These are phyloP conservation scores for Microcebus jonahi DNA, from an alignment of 2,113 vertebrate genomes.

Conservation along the genomic window DNA sequence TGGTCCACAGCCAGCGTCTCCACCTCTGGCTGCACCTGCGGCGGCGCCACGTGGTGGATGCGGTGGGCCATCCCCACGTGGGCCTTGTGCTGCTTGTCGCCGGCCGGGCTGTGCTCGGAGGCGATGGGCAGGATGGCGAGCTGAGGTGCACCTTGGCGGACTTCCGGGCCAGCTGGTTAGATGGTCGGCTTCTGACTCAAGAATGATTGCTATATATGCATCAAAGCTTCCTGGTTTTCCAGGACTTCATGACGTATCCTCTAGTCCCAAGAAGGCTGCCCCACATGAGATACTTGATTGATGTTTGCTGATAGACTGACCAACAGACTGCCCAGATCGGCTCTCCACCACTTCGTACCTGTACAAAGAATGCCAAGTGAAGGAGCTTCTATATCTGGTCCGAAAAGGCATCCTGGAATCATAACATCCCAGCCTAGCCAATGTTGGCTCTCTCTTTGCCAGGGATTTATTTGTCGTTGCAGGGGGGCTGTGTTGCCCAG, in stretches of 20 bases:
- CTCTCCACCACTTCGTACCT: background rate
- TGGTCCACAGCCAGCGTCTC: constrained; percentile 96
- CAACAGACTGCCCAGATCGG: background rate
- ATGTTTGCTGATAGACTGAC: background rate
- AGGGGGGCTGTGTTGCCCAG: background rate
- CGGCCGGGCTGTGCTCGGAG: constrained; percentile 89
- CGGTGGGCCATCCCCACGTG: constrained; percentile 96
- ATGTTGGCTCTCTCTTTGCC: constrained; percentile 9
- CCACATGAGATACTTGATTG: background rate
- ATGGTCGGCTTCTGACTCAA: background rate
- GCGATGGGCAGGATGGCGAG: constrained; percentile 94
- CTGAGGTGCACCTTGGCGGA: constrained; percentile 89
- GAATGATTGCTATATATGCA: background rate
- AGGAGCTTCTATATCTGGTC: constrained; percentile 22
- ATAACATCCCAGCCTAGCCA: background rate
- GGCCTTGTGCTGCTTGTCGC: constrained; percentile 90
- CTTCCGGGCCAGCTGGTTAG: constrained; percentile 87
- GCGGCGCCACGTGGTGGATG: constrained; percentile 87
- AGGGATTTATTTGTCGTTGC: constrained; percentile 59
- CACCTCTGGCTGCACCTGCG: constrained; percentile 87
- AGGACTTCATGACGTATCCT: background rate
- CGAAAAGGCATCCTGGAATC: constrained; percentile 7
- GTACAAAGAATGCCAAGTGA: background rate
- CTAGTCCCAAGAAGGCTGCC: background rate
- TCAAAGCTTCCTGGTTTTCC: background rate